Evolutionary conservation across 2,797 vertebrate genomes (phyloP).

Genomic region (Sebastes miniatus): DNA sequence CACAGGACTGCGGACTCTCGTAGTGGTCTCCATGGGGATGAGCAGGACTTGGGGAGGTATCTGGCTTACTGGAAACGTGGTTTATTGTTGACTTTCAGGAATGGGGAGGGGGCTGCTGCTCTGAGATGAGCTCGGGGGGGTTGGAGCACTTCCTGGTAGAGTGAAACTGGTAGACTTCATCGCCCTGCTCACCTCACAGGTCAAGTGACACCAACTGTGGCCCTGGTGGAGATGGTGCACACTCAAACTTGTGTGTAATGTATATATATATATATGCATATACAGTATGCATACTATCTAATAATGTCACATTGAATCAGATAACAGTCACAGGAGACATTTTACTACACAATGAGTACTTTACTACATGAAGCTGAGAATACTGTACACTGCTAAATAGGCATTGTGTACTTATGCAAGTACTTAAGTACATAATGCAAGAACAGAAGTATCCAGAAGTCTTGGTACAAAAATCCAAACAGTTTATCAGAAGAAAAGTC

Average conservation of each 20-base stretch:
- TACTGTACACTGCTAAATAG: not conserved
- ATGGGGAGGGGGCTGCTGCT: conserved; percentile 54
- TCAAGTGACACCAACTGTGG: not conserved
- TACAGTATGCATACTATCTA: too few relatives aligned
- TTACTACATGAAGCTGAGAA: not conserved
- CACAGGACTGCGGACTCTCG: conserved; percentile 47
- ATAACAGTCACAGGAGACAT: too few relatives aligned
- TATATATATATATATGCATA: too few relatives aligned
- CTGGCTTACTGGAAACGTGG: conserved; percentile 82
- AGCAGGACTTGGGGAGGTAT: conserved; percentile 74
- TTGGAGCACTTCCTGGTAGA: not conserved
- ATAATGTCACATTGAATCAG: too few relatives aligned
- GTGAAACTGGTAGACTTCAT: not conserved
- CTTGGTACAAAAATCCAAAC: not conserved
- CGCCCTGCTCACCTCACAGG: not conserved
- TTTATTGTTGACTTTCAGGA: conserved; percentile 84
- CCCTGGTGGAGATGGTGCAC: not conserved
- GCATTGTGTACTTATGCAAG: not conserved
- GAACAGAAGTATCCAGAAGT: not conserved
- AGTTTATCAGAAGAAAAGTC: not conserved
- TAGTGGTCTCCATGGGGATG: conserved; percentile 78
- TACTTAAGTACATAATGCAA: not conserved
- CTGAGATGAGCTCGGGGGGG: not conserved
- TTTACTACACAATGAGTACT: not conserved
- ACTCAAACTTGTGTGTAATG: too few relatives aligned